Conservation (phyloP, 2,888 invertebrate genomes). For the Luperina testacea region DNA sequence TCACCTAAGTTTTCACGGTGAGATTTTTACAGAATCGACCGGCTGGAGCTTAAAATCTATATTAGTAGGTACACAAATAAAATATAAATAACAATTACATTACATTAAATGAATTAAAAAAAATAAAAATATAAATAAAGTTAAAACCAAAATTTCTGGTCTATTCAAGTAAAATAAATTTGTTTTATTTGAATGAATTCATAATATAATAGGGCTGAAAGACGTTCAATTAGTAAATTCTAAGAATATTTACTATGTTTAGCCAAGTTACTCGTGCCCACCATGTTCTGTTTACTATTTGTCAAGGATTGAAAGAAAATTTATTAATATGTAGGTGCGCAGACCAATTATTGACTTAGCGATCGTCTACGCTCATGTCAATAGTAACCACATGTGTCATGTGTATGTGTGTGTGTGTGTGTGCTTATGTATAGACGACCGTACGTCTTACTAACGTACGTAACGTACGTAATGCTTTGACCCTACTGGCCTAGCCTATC, state of each 20-base stretch:
- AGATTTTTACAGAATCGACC: too few species aligned
- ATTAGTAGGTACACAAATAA: too few species aligned
- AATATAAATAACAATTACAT: too few species aligned
- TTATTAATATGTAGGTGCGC: neutral
- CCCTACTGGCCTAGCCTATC: neutral
- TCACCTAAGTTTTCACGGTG: too few species aligned
- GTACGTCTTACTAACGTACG: too few species aligned
- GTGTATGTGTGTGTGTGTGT: too few species aligned
- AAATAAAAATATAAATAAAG: too few species aligned
- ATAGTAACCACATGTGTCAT: neutral
- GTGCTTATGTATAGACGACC: neutral
- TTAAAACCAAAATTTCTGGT: neutral
- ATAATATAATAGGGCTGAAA: neutral
- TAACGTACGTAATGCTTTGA: neutral
- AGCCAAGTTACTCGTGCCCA: constrained; percentile 36
- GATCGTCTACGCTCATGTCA: neutral
- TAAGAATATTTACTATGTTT: constrained; percentile 32
- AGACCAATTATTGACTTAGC: neutral
- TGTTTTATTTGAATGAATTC: neutral
- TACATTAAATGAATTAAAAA: too few species aligned
- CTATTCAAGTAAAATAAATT: neutral
- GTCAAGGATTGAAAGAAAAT: neutral
- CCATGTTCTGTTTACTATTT: constrained; percentile 12
- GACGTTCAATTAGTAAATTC: constrained; percentile 15
- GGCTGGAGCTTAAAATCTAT: too few species aligned